phyloP scores from a whole-genome alignment of 35 echinoderm and acorn worm genomes.

The Apostichopus japonicus region DNA sequence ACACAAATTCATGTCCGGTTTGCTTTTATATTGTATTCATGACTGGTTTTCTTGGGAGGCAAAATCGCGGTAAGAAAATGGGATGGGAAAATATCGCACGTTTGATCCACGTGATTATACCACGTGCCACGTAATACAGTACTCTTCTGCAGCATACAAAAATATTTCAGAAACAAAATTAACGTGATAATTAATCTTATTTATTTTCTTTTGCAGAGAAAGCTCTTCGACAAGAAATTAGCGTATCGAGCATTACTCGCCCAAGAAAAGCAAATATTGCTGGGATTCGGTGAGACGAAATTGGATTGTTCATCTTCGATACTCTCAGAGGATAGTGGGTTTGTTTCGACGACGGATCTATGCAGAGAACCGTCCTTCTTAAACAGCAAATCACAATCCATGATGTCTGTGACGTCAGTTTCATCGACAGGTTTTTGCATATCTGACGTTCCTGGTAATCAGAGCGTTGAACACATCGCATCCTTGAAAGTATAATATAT shows the following conservation, averaged over 20 bases:
- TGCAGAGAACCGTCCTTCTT: slow-evolving; percentile 47
- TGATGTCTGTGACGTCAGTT: slow-evolving; percentile 78
- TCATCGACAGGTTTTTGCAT: slow-evolving; percentile 74
- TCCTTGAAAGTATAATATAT: slow-evolving; percentile 16
- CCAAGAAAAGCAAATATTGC: slow-evolving; percentile 70
- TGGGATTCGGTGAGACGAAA: slow-evolving; percentile 50
- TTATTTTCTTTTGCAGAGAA: slow-evolving; percentile 59
- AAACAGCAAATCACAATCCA: slow-evolving; percentile 71
- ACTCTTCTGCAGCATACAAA: too few relatives aligned
- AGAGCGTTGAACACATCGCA: slow-evolving; percentile 82
- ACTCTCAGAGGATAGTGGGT: slow-evolving; percentile 81
- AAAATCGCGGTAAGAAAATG: too few relatives aligned
- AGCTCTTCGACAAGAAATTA: slow-evolving; percentile 85
- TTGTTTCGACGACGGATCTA: slow-evolving; percentile 57
- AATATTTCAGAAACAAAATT: too few relatives aligned
- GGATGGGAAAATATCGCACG: too few relatives aligned
- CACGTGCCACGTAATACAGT: too few relatives aligned
- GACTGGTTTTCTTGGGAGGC: too few relatives aligned
- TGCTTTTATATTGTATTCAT: too few relatives aligned
- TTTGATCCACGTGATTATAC: too few relatives aligned
- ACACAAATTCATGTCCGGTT: too few relatives aligned
- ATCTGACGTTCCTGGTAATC: slow-evolving; percentile 79
- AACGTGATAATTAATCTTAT: background rate
- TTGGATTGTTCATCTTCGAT: slow-evolving; percentile 59
- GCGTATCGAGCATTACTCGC: slow-evolving; percentile 78